These are phyloP conservation scores for Heteractis magnifica DNA, from an alignment of 92 coral and sea anemone species.

Conservation along the genomic window DNA sequence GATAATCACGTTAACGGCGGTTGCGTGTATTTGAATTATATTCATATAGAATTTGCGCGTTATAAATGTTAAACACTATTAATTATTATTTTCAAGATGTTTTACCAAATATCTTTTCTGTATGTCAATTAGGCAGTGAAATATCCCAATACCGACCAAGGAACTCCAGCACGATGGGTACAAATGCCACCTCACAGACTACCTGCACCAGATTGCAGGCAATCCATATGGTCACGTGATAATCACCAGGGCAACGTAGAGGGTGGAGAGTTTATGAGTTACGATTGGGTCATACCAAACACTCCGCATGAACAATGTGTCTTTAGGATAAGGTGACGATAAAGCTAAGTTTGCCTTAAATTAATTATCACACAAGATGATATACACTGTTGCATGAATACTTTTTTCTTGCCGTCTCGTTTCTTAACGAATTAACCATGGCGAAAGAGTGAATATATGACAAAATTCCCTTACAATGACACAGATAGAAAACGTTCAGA, in stretches of 20 bases:
- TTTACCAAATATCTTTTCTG: neutral
- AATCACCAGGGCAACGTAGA: constrained; percentile 56
- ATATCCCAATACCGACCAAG: constrained; percentile 19
- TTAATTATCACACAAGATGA: neutral
- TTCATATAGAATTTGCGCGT: neutral
- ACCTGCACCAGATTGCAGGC: constrained; percentile 42
- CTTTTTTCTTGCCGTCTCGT: too few relatives aligned
- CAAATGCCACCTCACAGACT: constrained; percentile 19
- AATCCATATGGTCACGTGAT: constrained; percentile 54
- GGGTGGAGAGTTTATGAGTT: constrained; percentile 51
- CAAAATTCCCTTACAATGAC: too few relatives aligned
- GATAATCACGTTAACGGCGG: too few relatives aligned
- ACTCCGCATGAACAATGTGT: constrained; percentile 41
- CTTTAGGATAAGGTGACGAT: constrained; percentile 41
- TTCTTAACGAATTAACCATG: too few relatives aligned
- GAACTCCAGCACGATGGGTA: constrained; percentile 24
- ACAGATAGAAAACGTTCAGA: too few relatives aligned
- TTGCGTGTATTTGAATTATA: too few relatives aligned
- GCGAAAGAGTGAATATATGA: too few relatives aligned
- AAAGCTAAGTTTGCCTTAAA: neutral
- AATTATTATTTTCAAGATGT: too few relatives aligned
- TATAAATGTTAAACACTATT: neutral
- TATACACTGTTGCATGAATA: too few relatives aligned
- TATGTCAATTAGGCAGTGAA: constrained; percentile 12
- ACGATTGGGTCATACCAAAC: constrained; percentile 44